Percentiles rank a stretch among this genome's conserved stretches.
These are phyloP conservation scores for Temnopleurus reevesii DNA, from an alignment of 53 echinoderm and acorn worm species.

Conservation along the genomic window DNA sequence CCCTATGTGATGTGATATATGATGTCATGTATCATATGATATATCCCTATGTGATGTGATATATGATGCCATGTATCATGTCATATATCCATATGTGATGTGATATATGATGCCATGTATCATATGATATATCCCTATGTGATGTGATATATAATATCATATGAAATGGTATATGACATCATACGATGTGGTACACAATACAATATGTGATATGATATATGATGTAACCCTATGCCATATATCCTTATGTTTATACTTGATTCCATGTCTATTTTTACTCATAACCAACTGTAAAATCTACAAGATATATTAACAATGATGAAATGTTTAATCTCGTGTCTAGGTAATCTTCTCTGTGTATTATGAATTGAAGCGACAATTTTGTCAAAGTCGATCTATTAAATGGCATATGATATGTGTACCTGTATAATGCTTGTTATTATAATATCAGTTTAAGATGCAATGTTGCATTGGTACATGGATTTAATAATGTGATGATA, in stretches of 20 bases:
- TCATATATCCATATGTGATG: no score
- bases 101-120: no score
- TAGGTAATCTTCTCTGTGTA: neutral
- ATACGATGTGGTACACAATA: no score
- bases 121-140: no score
- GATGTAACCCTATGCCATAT: neutral
- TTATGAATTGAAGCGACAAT: neutral
- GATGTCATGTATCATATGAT: no score
- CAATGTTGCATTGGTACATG: neutral
- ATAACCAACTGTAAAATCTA: slow-evolving; percentile 9
- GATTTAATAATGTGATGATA: neutral
- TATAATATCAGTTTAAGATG: neutral
- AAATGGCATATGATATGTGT: neutral
- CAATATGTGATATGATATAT: no score
- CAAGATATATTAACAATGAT: neutral
- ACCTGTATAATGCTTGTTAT: neutral
- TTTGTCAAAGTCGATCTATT: neutral
- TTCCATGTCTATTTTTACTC: slow-evolving; percentile 16
- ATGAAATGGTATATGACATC: no score
- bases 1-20: no score
- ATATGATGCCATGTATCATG: no score
- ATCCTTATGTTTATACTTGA: neutral
- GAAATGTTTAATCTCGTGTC: neutral
- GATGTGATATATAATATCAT: no score
- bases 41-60: no score